Base-by-base conservation (phyloP, 2,888 invertebrate species). In the Melanchra persicariae region DNA sequence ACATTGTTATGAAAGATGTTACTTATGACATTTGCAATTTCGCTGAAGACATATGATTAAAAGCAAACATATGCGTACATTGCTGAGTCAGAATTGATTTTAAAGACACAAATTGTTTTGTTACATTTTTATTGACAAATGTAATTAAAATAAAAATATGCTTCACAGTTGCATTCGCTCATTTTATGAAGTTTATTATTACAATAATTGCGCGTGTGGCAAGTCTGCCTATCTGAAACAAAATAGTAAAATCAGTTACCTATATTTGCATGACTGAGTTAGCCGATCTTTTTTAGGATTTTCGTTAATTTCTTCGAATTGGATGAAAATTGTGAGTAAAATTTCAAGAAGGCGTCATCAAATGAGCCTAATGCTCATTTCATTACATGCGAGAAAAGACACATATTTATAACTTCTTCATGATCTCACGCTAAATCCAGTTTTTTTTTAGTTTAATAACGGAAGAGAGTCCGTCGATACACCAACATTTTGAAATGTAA, bases 11-110 rank as follows among this genome's bases (percentile, higher is more conserved):
- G 62, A 79, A 72, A 74, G 55, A 72, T 74, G 67, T 75, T 34
- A 70, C 62, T 63, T 78, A 70, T 69, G 82, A 82, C 73, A 72
- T 74, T 55, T 62, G 68, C 43, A 82, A 79, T 79, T 74, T 79
- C 51, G 24, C 49, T 65, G 57, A 60, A 63, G 73, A 79, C 81
- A 79, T 51, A 45, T 79, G 82, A 79, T 68, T 70, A 79, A 79
- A 74, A 64, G 62, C 45, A 49, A 55, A 70, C 82, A 80, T 34
- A 59, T 26, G 74, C 57, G 43, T 26, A 26, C 45, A n/a, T 57
- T 63, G 62, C 55, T 62, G 74, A 74, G 62, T 62, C 74, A 63
- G 51, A 30, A 51, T 19, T 24, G 26, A 61, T 52, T 64, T 37
- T n/a, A n/a, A n/a, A n/a, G n/a, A n/a, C n/a, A n/a, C n/a, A n/a